Percentiles rank a stretch among this genome's conserved stretches.
phyloP scores from a whole-genome alignment of 2,113 vertebrate genomes.

The Tonatia bakeri region DNA sequence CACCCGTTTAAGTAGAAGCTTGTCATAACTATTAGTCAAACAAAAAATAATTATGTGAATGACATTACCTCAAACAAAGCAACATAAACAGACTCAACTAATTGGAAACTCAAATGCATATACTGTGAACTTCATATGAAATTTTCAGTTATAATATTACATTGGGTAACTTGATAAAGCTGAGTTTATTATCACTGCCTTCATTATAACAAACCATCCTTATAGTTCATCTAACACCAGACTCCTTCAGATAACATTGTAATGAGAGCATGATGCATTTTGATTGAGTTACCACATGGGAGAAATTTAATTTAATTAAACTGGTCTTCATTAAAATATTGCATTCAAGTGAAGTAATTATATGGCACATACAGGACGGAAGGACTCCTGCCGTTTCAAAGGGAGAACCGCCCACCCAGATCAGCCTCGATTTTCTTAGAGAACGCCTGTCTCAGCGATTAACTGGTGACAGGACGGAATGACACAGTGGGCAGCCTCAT shows the following conservation, averaged over 20 bases:
- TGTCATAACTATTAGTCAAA: conserved; percentile 74
- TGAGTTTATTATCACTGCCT: conserved; percentile 74
- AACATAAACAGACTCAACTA: conserved; percentile 62
- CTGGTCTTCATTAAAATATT: conserved; percentile 85
- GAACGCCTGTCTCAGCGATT: conserved; percentile 44
- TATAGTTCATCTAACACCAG: conserved; percentile 75
- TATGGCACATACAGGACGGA: conserved; percentile 75
- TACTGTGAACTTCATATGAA: conserved; percentile 70
- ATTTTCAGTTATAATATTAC: conserved; percentile 73
- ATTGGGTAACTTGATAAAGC: conserved; percentile 76
- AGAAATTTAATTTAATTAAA: conserved; percentile 87
- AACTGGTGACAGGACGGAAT: background rate
- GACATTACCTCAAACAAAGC: conserved; percentile 63
- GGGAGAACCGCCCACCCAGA: conserved; percentile 49
- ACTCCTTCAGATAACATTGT: conserved; percentile 83
- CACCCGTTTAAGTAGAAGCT: conserved; percentile 44
- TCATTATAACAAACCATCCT: conserved; percentile 79
- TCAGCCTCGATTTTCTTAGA: conserved; percentile 55
- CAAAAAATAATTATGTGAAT: conserved; percentile 71
- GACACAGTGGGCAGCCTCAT: background rate
- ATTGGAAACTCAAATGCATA: conserved; percentile 75
- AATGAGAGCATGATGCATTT: conserved; percentile 83
- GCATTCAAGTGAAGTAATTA: conserved; percentile 82
- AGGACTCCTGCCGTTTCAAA: conserved; percentile 75
- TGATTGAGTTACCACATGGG: conserved; percentile 84